Percentiles rank a stretch among this genome's conserved stretches.
Conservation (phyloP, 1,140 invertebrate genomes). For the Monochamus saltuarius region DNA sequence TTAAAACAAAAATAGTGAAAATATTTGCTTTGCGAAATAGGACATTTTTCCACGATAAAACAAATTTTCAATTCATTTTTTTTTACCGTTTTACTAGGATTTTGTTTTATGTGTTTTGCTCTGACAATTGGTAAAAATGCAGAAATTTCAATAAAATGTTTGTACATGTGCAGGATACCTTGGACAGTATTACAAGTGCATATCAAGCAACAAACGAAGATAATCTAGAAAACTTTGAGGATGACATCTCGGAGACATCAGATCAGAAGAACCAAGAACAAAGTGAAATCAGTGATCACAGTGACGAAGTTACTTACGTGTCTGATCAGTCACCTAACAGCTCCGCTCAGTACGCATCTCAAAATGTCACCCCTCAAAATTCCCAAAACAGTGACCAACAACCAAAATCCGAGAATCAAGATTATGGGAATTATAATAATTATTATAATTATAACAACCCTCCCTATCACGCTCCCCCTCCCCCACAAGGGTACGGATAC, state of each 20-base stretch:
- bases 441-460: slow-evolving; percentile 44
- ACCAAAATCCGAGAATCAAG: slow-evolving; percentile 37
- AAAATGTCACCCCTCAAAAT: slow-evolving; percentile 13
- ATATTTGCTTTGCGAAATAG: too few species aligned
- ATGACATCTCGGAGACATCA: slow-evolving; percentile 14
- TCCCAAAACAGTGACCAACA: slow-evolving; percentile 22
- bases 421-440: slow-evolving; percentile 39
- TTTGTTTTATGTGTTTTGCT: too few species aligned
- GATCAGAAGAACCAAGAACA: slow-evolving; percentile 22
- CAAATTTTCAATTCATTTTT: too few species aligned
- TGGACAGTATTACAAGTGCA: slow-evolving; percentile 47
- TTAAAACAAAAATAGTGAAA: too few species aligned
- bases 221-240: slow-evolving; percentile 20
- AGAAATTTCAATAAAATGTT: not conserved
- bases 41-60: too few species aligned
- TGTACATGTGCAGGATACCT: slow-evolving; percentile 40
- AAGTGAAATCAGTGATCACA: slow-evolving; percentile 38
- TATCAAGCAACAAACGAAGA: slow-evolving; percentile 30
- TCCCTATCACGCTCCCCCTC: slow-evolving; percentile 39
- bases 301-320: slow-evolving; percentile 43
- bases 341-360: slow-evolving; percentile 10
- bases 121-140: not conserved
- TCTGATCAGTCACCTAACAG: slow-evolving; percentile 34
- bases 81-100: too few species aligned
- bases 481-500: slow-evolving; percentile 31